Evolutionary conservation across 2,888 invertebrate genomes (phyloP), one percentile per base, ranked within the genome.

Genomic region (Sinopyrophorus schimmeli): DNA sequence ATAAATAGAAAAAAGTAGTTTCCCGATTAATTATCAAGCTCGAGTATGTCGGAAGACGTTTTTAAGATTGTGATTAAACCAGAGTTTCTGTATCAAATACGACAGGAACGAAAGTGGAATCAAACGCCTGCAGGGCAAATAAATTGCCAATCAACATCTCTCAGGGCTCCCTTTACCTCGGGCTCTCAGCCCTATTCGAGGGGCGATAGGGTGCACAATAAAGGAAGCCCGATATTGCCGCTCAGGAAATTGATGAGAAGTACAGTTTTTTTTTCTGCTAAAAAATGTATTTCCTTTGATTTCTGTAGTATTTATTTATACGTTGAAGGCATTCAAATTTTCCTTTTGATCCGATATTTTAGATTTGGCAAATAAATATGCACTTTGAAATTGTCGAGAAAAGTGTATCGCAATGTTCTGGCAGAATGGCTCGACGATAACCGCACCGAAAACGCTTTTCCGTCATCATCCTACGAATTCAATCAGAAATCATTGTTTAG

Each of bases 131-230:
- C 63, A 67, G 71, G 70, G 70, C 65, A 71, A 71, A 71, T 71
- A 71, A 71, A 71, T 71, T 71, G 71, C 61, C 71, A 71, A 71
- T 71, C 71, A 71, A 67, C 68, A 69, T 68, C 68, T 68, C 64
- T 68, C 64, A 65, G 59, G 58, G 60, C 61, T 60, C 63, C 61
- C 57, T 56, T 55, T 57, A 56, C 58, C 58, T 53, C 54, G 46
- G 48, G 43, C 46, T 44, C 46, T 44, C 21, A 24, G 31, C 37
- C 41, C 49, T 23, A 52, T 51, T 53, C 52, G 50, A 26, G 46
- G 53, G 53, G 53, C 43, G 47, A 44, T 43, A 53, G 53, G 57
- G 44, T 40, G 55, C 48, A 54, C 59, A 58, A 58, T 61, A 59
- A 61, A 58, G 55, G 57, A 59, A 59, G 55, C 53, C 55, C 55